Conservation (phyloP, 2,797 vertebrate species). For the Tragopan temminckii region DNA sequence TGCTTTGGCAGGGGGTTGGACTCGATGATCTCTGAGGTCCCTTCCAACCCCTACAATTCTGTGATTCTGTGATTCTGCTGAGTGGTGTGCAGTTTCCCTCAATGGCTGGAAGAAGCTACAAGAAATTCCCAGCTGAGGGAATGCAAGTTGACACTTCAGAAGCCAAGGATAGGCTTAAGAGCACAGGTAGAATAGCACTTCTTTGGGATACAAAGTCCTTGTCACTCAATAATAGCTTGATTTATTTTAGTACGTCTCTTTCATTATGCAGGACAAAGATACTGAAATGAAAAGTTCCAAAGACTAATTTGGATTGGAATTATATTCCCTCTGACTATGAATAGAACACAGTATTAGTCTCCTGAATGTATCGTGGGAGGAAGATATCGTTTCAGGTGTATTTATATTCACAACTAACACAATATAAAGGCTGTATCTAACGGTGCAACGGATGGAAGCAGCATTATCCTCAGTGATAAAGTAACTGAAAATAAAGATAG, state of each 20-base stretch:
- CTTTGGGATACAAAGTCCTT: neutral
- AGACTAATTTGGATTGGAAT: conserved; percentile 15
- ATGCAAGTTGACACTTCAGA: neutral
- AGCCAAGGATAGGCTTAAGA: neutral
- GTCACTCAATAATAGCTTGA: neutral
- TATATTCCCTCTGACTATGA: conserved; percentile 4
- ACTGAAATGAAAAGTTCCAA: conserved; percentile 21
- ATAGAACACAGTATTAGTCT: neutral
- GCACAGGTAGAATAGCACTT: neutral
- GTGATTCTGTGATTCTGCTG: no score
- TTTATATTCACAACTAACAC: conserved; percentile 15
- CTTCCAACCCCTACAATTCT: no score
- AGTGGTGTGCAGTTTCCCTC: neutral
- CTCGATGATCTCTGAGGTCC: no score
- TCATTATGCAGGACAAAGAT: neutral
- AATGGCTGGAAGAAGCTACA: neutral
- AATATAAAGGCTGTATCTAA: neutral
- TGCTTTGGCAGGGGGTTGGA: no score
- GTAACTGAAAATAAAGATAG: neutral
- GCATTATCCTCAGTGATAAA: neutral
- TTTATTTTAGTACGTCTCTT: conserved; percentile 35
- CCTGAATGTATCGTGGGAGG: neutral
- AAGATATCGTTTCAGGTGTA: neutral
- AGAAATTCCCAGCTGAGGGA: neutral
- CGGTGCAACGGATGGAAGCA: neutral